These are phyloP conservation scores for Otolemur garnettii DNA, from an alignment of 2,113 vertebrate species.

Conservation along the genomic window DNA sequence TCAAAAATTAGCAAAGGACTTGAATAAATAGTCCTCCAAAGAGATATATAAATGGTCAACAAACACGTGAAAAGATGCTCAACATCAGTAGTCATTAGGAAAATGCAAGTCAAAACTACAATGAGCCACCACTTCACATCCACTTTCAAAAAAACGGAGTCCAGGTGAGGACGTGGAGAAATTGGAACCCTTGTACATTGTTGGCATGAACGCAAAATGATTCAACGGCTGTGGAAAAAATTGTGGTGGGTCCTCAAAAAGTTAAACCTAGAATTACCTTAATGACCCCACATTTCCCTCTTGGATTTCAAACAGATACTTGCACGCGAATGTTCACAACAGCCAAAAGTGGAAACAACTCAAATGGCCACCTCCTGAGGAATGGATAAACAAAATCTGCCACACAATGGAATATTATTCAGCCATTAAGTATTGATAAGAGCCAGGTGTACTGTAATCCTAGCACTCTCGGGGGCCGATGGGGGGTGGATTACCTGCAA, in stretches of 20 bases:
- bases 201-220: neutral
- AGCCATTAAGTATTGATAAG: neutral
- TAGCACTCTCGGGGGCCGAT: too few species aligned
- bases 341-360: neutral
- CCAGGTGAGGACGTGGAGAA: neutral
- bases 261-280: neutral
- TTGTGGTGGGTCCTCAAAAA: neutral
- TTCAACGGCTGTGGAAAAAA: neutral
- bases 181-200: neutral
- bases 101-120: neutral
- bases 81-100: neutral
- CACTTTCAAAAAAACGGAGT: neutral
- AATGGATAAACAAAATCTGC: neutral
- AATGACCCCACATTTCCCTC: neutral
- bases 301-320: neutral
- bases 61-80: neutral
- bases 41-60: neutral
- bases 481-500: too few species aligned
- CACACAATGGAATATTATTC: neutral
- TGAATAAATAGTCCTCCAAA: conserved; percentile 16
- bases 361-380: neutral
- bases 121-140: neutral
- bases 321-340: neutral
- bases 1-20: neutral
- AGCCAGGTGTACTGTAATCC: too few species aligned